Base-by-base conservation (phyloP, 2,113 vertebrate genomes). In the Myodes glareolus region DNA sequence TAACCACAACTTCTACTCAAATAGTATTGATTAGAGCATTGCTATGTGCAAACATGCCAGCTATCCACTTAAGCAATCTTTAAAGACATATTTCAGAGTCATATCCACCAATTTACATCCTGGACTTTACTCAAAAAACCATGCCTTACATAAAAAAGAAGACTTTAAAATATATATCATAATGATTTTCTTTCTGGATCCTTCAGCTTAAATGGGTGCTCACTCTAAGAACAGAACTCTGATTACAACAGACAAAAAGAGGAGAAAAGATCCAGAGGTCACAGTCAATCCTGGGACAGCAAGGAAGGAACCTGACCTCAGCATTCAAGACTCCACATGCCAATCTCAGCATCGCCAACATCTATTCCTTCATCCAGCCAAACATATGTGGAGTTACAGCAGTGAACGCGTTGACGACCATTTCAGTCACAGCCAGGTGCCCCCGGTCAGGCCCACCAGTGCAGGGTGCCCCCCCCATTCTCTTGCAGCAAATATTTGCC, bases 31-130 rank as follows among this genome's bases (percentile, higher is more conserved):
- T 80, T 14, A 72, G 39, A 86, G 91, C 47, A n/a, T 11, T 27
- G 29, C 45, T 55, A 4, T 45, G 2, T 65, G 76, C 70, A 77
- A 85, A 85, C 14, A 68, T 45, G 50, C 45, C 63, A 52, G 70
- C 68, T 75, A 68, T 31, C 29, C 67, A 68, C 2, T 25, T 12
- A 76, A 81, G 68, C 39, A 94, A 93, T 68, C 88, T 94, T 31
- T 39, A 94, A 76, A 75, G 72, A 42, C 25, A 91, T 58, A 52
- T 73, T 93, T 97, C 73, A 77, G 52, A 96, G 87, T 84, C 9
- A 86, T 45, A 88, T 3, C 42, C 21, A 80, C 45, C 36, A 87
- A 84, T 78, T 88, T 75, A 94, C 63, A 93, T 14, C n/a, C 0
- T 88, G 42, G 58, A 77, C 19, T 94, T 95, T 77, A 72, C 2